Evolutionary conservation across 2,888 invertebrate genomes (phyloP).

Genomic region (Tillus elongatus): DNA sequence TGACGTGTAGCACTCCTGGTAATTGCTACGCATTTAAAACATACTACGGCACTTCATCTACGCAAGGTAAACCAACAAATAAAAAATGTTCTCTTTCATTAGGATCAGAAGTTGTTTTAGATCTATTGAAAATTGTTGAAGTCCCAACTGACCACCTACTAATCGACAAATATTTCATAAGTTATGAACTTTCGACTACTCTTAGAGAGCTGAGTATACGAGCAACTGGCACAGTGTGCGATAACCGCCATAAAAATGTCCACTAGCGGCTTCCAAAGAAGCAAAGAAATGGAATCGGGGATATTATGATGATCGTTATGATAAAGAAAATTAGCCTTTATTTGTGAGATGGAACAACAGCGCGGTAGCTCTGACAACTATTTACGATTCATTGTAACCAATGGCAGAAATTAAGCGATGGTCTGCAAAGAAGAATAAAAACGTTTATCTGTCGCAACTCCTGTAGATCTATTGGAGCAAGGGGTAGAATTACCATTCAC

Average conservation of each 20-base stretch:
- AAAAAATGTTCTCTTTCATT: neutral
- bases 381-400: constrained; percentile 5
- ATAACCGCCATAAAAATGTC: constrained; percentile 7
- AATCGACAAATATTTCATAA: constrained; percentile 3
- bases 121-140: neutral
- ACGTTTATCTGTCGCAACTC: constrained; percentile 11
- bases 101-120: constrained; percentile 4
- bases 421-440: constrained; percentile 6
- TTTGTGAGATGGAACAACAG: constrained; percentile 9
- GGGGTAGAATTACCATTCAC: too few species aligned
- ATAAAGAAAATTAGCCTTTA: constrained; percentile 1
- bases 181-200: neutral
- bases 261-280: constrained; percentile 1
- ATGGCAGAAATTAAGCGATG: constrained; percentile 5
- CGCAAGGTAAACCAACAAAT: neutral
- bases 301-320: constrained; percentile 7
- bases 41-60: neutral
- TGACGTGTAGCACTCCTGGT: neutral
- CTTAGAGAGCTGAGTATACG: constrained; percentile 1
- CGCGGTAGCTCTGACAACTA: constrained; percentile 6
- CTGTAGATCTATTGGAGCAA: constrained; percentile 17
- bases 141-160: neutral
- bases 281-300: constrained; percentile 7
- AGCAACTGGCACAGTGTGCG: constrained; percentile 4
- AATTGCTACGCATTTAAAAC: constrained; percentile 5